Conservation (phyloP, 2,113 vertebrate genomes). For the Odocoileus hemionus region DNA sequence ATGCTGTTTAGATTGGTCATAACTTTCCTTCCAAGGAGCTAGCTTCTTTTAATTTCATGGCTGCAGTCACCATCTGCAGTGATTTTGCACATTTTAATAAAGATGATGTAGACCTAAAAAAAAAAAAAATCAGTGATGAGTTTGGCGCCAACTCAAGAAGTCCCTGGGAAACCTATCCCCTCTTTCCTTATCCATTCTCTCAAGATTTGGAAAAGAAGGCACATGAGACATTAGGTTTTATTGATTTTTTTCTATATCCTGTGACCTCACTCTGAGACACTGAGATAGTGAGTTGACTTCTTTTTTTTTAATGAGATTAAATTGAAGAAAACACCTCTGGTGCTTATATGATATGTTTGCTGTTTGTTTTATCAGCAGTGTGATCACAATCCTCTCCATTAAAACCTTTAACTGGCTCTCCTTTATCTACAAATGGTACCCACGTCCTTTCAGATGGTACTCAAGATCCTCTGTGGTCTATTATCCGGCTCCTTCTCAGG, state of each 20-base stretch:
- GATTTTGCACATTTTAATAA: too few species aligned
- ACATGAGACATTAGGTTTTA: neutral
- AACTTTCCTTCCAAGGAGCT: too few species aligned
- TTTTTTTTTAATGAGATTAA: neutral
- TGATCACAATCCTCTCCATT: neutral
- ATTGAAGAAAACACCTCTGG: neutral
- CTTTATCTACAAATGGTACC: neutral
- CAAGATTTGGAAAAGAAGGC: neutral
- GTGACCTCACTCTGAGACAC: neutral
- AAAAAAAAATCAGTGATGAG: conserved; percentile 14
- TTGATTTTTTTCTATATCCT: neutral
- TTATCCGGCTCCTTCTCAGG: neutral
- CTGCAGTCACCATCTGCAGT: too few species aligned
- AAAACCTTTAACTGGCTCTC: neutral
- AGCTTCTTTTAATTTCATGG: too few species aligned
- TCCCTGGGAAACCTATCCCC: conserved; percentile 44
- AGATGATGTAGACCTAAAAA: too few species aligned
- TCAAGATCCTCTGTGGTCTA: neutral
- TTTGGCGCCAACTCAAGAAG: conserved; percentile 14
- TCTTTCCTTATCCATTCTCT: conserved; percentile 13
- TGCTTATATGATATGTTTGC: neutral
- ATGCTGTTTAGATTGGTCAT: too few species aligned
- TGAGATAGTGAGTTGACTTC: neutral
- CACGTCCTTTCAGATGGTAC: neutral
- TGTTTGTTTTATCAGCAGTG: neutral